These are phyloP conservation scores for Leptinotarsa juncta DNA, from an alignment of 2,888 invertebrate genomes.

Conservation along the genomic window DNA sequence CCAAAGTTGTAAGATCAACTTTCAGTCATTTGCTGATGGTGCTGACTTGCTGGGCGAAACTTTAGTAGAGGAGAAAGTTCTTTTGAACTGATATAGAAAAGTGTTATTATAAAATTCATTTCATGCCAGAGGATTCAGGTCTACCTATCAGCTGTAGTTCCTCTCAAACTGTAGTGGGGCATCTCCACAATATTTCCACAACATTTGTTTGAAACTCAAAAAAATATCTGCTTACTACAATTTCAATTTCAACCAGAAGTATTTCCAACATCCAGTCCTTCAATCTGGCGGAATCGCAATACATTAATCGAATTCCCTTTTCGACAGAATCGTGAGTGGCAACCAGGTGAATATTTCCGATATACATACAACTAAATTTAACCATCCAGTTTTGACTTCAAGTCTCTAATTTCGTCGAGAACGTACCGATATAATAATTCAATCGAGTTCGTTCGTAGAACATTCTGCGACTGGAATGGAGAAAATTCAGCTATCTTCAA, in stretches of 20 bases:
- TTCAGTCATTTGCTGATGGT: no score
- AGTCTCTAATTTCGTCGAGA: slow-evolving; percentile 17
- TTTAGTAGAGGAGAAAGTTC: no score
- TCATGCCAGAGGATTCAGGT: no score
- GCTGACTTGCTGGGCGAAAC: no score
- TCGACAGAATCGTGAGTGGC: slow-evolving; percentile 17
- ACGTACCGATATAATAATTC: slow-evolving; percentile 13
- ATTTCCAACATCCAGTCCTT: neutral
- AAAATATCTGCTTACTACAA: no score
- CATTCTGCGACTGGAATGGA: neutral
- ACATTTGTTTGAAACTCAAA: no score
- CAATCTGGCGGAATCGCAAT: neutral
- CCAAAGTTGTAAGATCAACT: no score
- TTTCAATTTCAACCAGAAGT: neutral
- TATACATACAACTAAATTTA: slow-evolving; percentile 33
- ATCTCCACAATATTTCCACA: no score
- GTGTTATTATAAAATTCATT: no score
- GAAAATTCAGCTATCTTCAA: neutral
- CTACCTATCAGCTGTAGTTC: no score
- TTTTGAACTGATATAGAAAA: no score
- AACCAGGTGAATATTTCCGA: slow-evolving; percentile 34
- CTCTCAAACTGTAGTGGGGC: no score
- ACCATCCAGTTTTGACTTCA: slow-evolving; percentile 8
- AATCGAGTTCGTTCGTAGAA: neutral
- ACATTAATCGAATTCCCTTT: neutral